Evolutionary conservation across 2,888 invertebrate species (phyloP), one percentile per base, ranked within the genome.

Genomic region (Corbicula japonica): DNA sequence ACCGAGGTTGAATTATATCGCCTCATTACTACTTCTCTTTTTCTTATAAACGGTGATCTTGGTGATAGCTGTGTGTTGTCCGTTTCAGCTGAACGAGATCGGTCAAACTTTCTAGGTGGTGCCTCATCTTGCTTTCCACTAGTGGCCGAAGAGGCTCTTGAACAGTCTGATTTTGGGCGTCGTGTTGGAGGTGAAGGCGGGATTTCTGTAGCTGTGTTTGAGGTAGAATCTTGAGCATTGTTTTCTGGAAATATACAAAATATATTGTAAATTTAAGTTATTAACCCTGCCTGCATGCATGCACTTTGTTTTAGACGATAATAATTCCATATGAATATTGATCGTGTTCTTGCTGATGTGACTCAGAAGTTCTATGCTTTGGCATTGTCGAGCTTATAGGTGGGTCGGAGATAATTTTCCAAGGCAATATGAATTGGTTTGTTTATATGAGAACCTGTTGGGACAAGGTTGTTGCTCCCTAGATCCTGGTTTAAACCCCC

Each of bases 1-100:
- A 70, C 70, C 10, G 63, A 70, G 15, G 70, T 61, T 1, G 78
- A 78, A 58, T 78, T 68, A 62, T 78, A 73, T 26, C 71, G 48
- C 12, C 79, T 58, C 71, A 70, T 66, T 75, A 79, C 75, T 8
- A 66, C 54, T 61, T 75, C 75, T 4, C 75, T 38, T 48, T 74
- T 79, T 30, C 74, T 60, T 15, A 68, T 44, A 8, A 71, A 70
- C 6, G 79, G 79, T 1, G 79, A 71, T 23, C 75, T 50, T 10
- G 58, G 18, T 15, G 54, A 54, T n/a, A 56, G 41, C 41, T 50
- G 41, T 44, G 56, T 69, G 32, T 63, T 44, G 48, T 70, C 69
- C n/a, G 12, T n/a, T 41, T 60, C 50, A 35, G 61, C 0, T 10
- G 38, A 18, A 46, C 8, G 26, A n/a, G n/a, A 15, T 30, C 34